A percentile compares a stretch with the other conserved stretches of the same genome.
phyloP scores from a whole-genome alignment of 2,888 invertebrate species.

The Julus scandinavius region DNA sequence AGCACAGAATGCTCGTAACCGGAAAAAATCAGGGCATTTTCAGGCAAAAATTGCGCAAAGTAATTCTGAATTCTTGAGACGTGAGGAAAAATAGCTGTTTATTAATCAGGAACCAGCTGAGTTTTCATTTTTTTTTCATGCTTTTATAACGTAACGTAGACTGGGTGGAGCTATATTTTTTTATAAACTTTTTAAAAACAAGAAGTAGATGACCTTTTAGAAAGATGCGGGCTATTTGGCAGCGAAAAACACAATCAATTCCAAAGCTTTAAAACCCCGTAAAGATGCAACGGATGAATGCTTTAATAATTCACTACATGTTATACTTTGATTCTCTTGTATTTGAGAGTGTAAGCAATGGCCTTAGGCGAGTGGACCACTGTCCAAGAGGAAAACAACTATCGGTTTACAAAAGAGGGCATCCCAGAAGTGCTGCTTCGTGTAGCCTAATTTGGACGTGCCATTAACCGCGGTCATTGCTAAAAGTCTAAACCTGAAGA shows the following conservation, averaged over 20 bases:
- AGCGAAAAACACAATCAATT: not conserved
- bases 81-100: not conserved
- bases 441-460: not conserved
- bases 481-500: not conserved
- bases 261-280: not conserved
- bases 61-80: not conserved
- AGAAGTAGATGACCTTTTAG: slow-evolving; percentile 15
- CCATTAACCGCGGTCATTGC: not conserved
- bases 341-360: not conserved
- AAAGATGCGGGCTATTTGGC: not conserved
- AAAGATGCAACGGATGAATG: not conserved
- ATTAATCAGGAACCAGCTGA: not conserved
- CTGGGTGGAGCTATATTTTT: not conserved
- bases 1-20: not conserved
- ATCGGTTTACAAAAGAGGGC: not conserved
- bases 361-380: not conserved
- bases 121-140: not conserved
- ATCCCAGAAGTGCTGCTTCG: not conserved
- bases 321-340: not conserved
- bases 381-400: not conserved
- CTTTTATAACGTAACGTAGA: not conserved
- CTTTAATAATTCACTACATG: not conserved
- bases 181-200: not conserved
- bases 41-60: not conserved
- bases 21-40: not conserved